Evolutionary conservation across 2,888 invertebrate genomes (phyloP).

Genomic region (Eulithis prunata): DNA sequence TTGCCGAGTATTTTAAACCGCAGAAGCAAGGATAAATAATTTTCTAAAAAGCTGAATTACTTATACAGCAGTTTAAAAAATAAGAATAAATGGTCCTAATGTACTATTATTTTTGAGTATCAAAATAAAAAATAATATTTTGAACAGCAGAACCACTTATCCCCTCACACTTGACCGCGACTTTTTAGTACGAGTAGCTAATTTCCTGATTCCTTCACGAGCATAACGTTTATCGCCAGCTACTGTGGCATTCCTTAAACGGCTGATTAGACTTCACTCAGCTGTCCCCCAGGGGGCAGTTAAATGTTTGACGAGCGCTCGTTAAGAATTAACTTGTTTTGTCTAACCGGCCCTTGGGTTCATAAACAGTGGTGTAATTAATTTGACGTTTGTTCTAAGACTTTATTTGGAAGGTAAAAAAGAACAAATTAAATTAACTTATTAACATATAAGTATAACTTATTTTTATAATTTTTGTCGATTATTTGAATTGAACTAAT

Average conservation of each 20-base stretch:
- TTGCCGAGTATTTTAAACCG: too few species aligned
- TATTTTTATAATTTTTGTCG: too few species aligned
- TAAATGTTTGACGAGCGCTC: constrained; percentile 71
- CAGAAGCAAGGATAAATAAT: too few species aligned
- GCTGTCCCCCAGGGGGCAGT: constrained; percentile 67
- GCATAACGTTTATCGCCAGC: constrained; percentile 61
- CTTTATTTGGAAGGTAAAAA: neutral
- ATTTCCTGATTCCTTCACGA: constrained; percentile 61
- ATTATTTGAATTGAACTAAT: too few species aligned
- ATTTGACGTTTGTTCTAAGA: constrained; percentile 24
- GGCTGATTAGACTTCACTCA: constrained; percentile 63
- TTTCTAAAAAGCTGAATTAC: too few species aligned
- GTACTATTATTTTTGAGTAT: too few species aligned
- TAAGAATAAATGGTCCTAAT: too few species aligned
- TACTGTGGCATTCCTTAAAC: constrained; percentile 56
- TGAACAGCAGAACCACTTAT: constrained; percentile 9
- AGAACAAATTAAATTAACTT: too few species aligned
- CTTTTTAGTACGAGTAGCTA: constrained; percentile 55
- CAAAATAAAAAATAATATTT: too few species aligned
- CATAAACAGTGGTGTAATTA: constrained; percentile 37
- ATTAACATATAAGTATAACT: too few species aligned
- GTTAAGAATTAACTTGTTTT: constrained; percentile 71
- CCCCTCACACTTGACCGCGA: constrained; percentile 7
- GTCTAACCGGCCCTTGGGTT: constrained; percentile 47
- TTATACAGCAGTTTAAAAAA: too few species aligned